Evolutionary conservation across 2,113 vertebrate genomes (phyloP).

Genomic region (Pomatorhinus ruficollis): DNA sequence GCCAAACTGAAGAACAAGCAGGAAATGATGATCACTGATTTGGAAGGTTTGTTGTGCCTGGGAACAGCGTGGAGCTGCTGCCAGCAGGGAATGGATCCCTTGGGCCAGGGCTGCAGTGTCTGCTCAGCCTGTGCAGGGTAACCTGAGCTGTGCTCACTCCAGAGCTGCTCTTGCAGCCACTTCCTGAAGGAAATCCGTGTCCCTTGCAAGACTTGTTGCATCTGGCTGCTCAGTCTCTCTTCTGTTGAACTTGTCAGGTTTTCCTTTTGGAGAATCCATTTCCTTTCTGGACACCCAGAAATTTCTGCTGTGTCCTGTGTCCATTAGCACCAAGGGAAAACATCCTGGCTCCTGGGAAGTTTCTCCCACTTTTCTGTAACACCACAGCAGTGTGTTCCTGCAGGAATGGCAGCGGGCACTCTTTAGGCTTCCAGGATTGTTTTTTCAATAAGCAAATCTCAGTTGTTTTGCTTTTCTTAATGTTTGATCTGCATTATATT

Average conservation of each 20-base stretch:
- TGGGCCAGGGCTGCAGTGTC: neutral
- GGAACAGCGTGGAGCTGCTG: neutral
- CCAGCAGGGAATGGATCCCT: neutral
- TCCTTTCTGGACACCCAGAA: neutral
- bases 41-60: constrained; percentile 84
- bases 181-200: neutral
- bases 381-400: neutral
- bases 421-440: neutral
- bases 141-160: neutral
- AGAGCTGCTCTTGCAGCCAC: neutral
- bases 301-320: neutral
- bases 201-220: neutral
- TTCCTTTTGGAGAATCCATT: neutral
- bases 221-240: neutral
- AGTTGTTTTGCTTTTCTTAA: neutral
- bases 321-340: neutral
- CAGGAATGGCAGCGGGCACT: neutral
- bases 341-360: neutral
- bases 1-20: constrained; percentile 97
- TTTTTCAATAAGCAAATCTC: neutral
- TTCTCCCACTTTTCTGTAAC: neutral
- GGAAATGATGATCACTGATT: constrained; percentile 96
- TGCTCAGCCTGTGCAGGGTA: neutral
- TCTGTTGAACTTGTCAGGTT: neutral
- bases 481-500: neutral